Base-by-base conservation (phyloP, 2,113 vertebrate genomes). In the Corythoichthys haematopterus region DNA sequence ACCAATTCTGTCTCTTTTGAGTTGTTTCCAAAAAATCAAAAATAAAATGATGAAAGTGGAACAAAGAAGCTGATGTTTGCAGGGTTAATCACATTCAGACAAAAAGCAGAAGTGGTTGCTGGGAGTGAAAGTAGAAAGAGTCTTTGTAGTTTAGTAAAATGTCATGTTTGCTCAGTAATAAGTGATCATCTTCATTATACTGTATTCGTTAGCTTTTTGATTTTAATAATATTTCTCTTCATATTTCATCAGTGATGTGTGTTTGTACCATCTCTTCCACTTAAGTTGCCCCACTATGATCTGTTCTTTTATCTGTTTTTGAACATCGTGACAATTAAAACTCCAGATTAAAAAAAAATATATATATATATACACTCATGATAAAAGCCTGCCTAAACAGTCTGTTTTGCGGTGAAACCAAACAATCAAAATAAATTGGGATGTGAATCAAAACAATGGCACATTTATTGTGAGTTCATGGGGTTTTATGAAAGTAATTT, bases 361-460 rank as follows among this genome's bases (percentile, higher is more conserved):
- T 13, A 10, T 28, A 28, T 28, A 28, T 28, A 28, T 28, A 6
- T 2, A 11, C 35, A 57, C 10, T 15, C 12, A 36, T 57, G 55
- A 36, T 37, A 6, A 57, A 57, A 36, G 55, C 33, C 1, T 5
- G 13, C 33, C 55, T 35, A 6, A 57, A 57, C 12, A 1, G 2
- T 43, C 38, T 62, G 11, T 62, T n/a, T 46, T 11, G 60, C 60
- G 46, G 43, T 33, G 38, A 62, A 62, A 46, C 11, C 43, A 62
- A 62, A 46, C 40, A 62, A 33, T 47, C 11, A 8, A 37, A 57
- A 48, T 2, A 3, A 66, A 16, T 52, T 9, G 37, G n/a, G 14
- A 37, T 45, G 52, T 43, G 16, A 66, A 61, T 40, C 33, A 52
- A 48, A 72, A 58, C 57, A 37, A 28, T 35, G 51, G 7, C 52